Evolutionary conservation across 2,888 invertebrate species (phyloP).

Genomic region (Drosophila anomalipes): DNA sequence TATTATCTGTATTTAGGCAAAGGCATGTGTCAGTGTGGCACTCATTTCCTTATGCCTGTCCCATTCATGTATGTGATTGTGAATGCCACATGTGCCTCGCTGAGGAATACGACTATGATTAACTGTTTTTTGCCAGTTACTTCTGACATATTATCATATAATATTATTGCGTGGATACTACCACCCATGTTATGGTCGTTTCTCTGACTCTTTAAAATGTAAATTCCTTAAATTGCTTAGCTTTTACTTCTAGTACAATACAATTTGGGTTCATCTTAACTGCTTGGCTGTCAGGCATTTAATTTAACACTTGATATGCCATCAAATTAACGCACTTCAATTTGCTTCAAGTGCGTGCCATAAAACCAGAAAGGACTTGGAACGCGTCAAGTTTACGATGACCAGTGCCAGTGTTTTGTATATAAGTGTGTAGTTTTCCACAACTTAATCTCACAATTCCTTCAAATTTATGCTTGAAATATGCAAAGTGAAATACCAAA

Average conservation of each 20-base stretch:
- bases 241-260: slow-evolving; percentile 13
- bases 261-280: slow-evolving; percentile 53
- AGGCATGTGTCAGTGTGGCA: slow-evolving; percentile 41
- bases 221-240: slow-evolving; percentile 51
- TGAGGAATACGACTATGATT: slow-evolving; percentile 56
- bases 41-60: slow-evolving; percentile 32
- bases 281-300: slow-evolving; percentile 49
- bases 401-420: slow-evolving; percentile 22
- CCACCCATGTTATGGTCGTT: background rate
- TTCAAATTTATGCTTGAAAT: slow-evolving; percentile 63
- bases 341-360: slow-evolving; percentile 59
- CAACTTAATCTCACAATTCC: slow-evolving; percentile 69
- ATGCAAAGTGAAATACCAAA: slow-evolving; percentile 53
- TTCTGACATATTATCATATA: slow-evolving; percentile 70
- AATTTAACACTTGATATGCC: slow-evolving; percentile 59
- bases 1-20: slow-evolving; percentile 70
- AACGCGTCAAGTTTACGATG: slow-evolving; percentile 59
- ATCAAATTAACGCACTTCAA: slow-evolving; percentile 61
- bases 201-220: slow-evolving; percentile 56
- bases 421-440: slow-evolving; percentile 30
- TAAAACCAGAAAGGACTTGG: slow-evolving; percentile 48
- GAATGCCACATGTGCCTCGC: slow-evolving; percentile 63
- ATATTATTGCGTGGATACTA: slow-evolving; percentile 29
- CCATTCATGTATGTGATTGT: slow-evolving; percentile 11
- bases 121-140: slow-evolving; percentile 64